Conservation (phyloP, 2,113 vertebrate species). For the Serilophus lunatus region DNA sequence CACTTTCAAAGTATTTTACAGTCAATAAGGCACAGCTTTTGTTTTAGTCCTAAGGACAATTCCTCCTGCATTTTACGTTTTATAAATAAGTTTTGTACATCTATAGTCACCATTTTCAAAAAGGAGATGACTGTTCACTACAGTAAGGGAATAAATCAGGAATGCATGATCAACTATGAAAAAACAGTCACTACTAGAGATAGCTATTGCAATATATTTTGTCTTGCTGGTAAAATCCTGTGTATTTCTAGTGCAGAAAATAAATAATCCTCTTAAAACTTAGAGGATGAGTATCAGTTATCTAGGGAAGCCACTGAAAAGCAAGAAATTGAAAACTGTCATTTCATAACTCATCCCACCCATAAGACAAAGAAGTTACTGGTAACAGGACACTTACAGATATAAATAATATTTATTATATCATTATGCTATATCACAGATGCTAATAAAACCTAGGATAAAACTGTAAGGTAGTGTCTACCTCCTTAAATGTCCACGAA, state of each 20-base stretch:
- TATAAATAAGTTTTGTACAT: background rate
- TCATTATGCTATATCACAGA: background rate
- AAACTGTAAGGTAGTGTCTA: slow-evolving; percentile 12
- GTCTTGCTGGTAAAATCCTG: background rate
- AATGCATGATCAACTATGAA: background rate
- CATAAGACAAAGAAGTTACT: background rate
- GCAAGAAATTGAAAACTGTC: background rate
- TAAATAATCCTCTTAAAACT: background rate
- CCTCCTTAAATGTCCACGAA: background rate
- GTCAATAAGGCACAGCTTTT: background rate
- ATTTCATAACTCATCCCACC: background rate
- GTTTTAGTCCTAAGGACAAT: background rate
- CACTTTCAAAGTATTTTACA: background rate
- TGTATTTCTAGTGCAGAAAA: background rate
- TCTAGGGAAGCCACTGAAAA: background rate
- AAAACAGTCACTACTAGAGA: background rate
- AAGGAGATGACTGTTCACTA: background rate
- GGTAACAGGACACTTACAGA: background rate
- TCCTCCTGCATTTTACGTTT: background rate
- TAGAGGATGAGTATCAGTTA: background rate
- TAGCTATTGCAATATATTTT: background rate
- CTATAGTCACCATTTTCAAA: background rate
- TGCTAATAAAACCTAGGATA: background rate
- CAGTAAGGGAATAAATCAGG: background rate
- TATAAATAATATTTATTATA: background rate